phyloP scores from a whole-genome alignment of 2,797 vertebrate species.

The Dipus sagitta region DNA sequence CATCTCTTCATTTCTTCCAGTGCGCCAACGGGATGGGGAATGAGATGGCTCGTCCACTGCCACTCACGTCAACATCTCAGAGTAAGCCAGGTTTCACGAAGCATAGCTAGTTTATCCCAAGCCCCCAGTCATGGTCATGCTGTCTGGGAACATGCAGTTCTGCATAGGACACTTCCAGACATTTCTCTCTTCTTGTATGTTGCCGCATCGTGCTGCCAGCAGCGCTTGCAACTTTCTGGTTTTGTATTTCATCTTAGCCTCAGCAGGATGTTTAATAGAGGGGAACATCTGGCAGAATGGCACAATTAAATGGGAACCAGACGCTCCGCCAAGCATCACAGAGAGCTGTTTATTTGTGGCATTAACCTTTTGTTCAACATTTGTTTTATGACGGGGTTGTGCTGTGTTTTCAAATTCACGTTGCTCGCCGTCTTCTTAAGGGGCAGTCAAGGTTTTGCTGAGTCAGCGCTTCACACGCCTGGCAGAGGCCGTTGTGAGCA shows the following conservation, averaged over 20 bases:
- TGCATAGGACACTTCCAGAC: fast-evolving
- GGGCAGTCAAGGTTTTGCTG: neutral
- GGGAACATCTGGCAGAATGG: slow-evolving; percentile 63
- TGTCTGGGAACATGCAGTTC: neutral
- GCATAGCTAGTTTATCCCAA: too few species aligned
- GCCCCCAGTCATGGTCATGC: neutral
- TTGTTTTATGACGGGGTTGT: slow-evolving; percentile 12
- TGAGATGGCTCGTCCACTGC: neutral
- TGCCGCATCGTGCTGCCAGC: neutral
- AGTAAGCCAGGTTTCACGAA: fast-evolving
- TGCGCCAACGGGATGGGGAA: neutral
- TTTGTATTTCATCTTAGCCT: slow-evolving; percentile 47
- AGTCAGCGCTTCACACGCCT: slow-evolving; percentile 8
- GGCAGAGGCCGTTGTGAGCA: slow-evolving; percentile 1
- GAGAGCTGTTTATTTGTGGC: slow-evolving; percentile 73
- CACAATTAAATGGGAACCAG: slow-evolving; percentile 65
- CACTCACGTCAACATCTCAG: neutral
- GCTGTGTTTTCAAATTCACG: slow-evolving; percentile 44
- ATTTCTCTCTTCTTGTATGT: neutral
- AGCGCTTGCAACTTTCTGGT: neutral
- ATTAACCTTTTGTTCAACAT: slow-evolving; percentile 74
- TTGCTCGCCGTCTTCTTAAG: slow-evolving; percentile 47
- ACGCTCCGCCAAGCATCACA: slow-evolving; percentile 36
- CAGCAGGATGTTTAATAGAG: neutral
- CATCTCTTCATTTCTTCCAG: neutral